Evolutionary conservation across 2,888 invertebrate species (phyloP), one percentile per base, ranked within the genome.

Genomic region (Andrena chrysosceles): DNA sequence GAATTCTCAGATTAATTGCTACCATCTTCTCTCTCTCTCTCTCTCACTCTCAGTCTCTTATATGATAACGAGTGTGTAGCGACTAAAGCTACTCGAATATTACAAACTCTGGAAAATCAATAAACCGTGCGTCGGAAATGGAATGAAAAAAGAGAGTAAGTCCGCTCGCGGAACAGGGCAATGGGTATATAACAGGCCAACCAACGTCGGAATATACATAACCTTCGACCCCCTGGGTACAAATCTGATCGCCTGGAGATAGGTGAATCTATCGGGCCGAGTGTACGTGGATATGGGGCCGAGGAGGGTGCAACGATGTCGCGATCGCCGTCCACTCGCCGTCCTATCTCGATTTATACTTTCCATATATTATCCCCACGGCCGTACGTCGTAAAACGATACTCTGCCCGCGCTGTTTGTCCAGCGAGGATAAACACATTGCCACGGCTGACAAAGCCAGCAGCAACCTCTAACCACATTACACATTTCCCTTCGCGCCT

Each of bases 301-400:
- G 74, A 64, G 56, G 29, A 79, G 76, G 81, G 82, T 68, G 67
- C 62, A 52, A 42, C 42, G 62, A 59, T 70, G 75, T 77, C 77
- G 71, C 71, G 71, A 74, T 81, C 77, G 49, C 52, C 82, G 73
- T 63, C 71, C 48, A 33, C 68, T 54, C 56, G 42, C 59, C 62
- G 23, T 56, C 78, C 86, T 81, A 89, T 85, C 84, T 82, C 82
- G 86, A 87, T 85, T 81, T 86, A 89, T 87, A 76, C 70, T 89
- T 84, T 83, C 80, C 81, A 88, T 86, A 85, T 84, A 89, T 89
- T 89, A 85, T 79, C 75, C 77, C 35, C 72, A 29, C 68, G 64
- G 72, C 42, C 69, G 77, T 82, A 70, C 78, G 70, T 79, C 83
- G 89, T 87, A 89, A 88, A 86, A 70, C 84, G 84, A 89, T 85